Evolutionary conservation across 37 sponge, comb jelly and placozoan genomes (phyloP).

Genomic region (Dysidea cf. avara): DNA sequence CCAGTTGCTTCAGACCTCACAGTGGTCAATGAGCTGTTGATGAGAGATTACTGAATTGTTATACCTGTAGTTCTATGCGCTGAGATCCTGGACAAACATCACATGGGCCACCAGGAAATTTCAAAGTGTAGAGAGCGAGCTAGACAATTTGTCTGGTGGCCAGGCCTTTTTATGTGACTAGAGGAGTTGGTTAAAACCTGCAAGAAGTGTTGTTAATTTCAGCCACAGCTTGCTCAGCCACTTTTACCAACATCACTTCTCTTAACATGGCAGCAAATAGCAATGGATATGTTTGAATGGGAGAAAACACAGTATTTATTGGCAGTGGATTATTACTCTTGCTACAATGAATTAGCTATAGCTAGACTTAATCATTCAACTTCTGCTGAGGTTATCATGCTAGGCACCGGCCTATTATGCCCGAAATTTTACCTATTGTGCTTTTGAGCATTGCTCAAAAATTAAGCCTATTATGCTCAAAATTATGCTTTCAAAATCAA

Average conservation of each 20-base stretch:
- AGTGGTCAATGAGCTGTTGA: conserved; percentile 27
- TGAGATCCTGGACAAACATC: no score
- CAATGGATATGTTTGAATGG: conserved; percentile 40
- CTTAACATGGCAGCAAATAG: conserved; percentile 46
- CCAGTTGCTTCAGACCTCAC: conserved; percentile 6
- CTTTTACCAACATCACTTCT: conserved; percentile 25
- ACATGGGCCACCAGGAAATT: no score
- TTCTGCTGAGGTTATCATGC: conserved; percentile 23
- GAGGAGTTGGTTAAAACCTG: conserved; percentile 1
- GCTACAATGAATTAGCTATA: conserved; percentile 56
- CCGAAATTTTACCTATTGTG: no score
- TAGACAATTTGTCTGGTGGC: conserved; percentile 10
- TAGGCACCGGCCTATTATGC: no score
- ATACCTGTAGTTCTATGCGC: no score
- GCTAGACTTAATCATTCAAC: conserved; percentile 9
- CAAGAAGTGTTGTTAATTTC: no score
- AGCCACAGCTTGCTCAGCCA: no score
- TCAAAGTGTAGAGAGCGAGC: conserved; percentile 14
- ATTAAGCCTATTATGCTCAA: no score
- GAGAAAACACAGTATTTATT: conserved; percentile 33
- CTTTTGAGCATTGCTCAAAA: no score
- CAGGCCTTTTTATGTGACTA: conserved; percentile 2
- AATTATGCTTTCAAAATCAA: no score
- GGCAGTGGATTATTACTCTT: conserved; percentile 54
- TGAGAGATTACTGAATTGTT: conserved; percentile 20